These are phyloP conservation scores for Synergus japonicus DNA, from an alignment of 2,888 invertebrate genomes.

Conservation along the genomic window DNA sequence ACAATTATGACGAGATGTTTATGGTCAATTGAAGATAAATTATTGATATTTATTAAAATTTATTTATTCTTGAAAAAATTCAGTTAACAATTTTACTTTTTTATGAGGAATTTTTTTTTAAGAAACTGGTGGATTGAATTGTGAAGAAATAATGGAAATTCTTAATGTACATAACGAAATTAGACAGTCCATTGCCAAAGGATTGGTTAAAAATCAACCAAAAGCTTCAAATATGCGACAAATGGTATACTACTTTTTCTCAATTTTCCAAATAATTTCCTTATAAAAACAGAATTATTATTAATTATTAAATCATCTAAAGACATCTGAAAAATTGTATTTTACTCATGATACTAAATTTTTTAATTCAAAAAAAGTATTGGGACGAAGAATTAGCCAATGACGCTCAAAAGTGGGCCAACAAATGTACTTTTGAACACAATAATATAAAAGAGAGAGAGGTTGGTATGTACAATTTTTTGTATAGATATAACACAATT, in stretches of 20 bases:
- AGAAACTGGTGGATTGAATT: background rate
- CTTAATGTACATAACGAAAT: background rate
- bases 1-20: too few relatives aligned
- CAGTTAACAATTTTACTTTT: too few relatives aligned
- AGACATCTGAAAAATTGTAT: background rate
- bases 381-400: background rate
- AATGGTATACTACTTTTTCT: conserved; percentile 63
- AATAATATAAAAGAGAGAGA: background rate
- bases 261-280: too few relatives aligned
- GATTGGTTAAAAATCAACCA: conserved; percentile 78
- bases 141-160: conserved; percentile 1
- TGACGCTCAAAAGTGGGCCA: background rate
- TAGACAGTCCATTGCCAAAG: conserved; percentile 79
- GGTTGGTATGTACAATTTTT: background rate
- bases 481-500: background rate
- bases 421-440: background rate
- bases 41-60: too few relatives aligned
- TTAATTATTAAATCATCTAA: background rate
- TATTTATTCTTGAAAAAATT: too few relatives aligned
- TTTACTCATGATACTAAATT: background rate
- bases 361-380: background rate
- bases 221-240: conserved; percentile 79
- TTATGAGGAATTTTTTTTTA: background rate
- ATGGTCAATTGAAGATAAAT: too few relatives aligned
- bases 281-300: background rate